A percentile compares a stretch with the other conserved stretches of the same genome.
Conservation (phyloP, 2,888 invertebrate genomes). For the Meloe dianella region DNA sequence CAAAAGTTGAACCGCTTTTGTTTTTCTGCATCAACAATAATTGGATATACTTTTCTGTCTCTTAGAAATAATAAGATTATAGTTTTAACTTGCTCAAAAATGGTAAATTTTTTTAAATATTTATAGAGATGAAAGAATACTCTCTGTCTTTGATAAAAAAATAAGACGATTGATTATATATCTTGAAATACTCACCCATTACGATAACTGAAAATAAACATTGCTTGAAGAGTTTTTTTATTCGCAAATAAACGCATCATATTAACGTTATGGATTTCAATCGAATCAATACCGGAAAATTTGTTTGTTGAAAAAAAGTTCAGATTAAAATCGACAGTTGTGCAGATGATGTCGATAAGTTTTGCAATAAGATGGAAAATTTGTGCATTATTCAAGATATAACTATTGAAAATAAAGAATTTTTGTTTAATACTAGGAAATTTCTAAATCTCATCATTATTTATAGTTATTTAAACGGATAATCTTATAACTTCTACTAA, state of each 20-base stretch:
- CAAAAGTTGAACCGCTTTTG: background rate
- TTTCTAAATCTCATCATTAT: background rate
- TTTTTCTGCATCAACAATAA: background rate
- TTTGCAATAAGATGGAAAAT: background rate
- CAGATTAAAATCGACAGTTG: background rate
- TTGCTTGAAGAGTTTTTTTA: background rate
- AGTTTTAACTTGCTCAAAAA: background rate
- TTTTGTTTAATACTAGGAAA: background rate
- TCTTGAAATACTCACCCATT: background rate
- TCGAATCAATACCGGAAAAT: background rate
- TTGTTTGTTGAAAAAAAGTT: background rate
- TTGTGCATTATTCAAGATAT: background rate
- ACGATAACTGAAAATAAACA: too few relatives aligned
- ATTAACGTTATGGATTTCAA: background rate
- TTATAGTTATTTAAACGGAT: background rate
- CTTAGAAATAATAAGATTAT: background rate
- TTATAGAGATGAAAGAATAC: background rate
- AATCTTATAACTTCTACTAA: background rate
- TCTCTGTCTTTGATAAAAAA: too few relatives aligned
- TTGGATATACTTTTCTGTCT: background rate
- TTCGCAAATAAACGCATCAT: background rate
- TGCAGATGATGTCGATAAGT: conserved; percentile 3
- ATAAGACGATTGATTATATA: background rate
- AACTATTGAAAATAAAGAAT: background rate
- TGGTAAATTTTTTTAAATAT: background rate